Conservation (phyloP, 2,888 invertebrate species). For the Fragum whitleyi region DNA sequence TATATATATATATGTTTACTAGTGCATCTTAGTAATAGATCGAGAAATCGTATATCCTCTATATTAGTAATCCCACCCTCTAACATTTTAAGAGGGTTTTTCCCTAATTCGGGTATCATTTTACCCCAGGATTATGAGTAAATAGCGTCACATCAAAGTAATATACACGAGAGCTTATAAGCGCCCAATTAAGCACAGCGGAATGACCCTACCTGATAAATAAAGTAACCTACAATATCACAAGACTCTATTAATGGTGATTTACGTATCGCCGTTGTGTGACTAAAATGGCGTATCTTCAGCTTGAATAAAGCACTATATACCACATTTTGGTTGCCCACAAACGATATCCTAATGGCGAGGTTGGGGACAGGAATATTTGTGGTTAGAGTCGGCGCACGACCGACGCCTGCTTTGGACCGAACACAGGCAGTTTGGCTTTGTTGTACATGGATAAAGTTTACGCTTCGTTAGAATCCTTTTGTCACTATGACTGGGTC, state of each 20-base stretch:
- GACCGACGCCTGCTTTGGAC: conserved; percentile 18
- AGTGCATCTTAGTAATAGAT: too few relatives aligned
- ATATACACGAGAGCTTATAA: background rate
- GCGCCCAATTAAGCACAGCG: background rate
- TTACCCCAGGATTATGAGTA: background rate
- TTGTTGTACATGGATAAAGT: background rate
- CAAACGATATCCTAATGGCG: background rate
- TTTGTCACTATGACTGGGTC: conserved; percentile 3
- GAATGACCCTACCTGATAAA: background rate
- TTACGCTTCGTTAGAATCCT: conserved; percentile 3
- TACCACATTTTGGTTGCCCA: too few relatives aligned
- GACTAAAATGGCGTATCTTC: too few relatives aligned
- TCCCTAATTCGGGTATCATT: background rate
- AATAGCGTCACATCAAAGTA: background rate
- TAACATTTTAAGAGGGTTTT: background rate
- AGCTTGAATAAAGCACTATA: too few relatives aligned
- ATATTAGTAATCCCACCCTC: too few relatives aligned
- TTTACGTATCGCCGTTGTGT: background rate
- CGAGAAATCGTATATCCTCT: too few relatives aligned
- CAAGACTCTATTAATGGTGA: background rate
- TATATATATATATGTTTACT: too few relatives aligned
- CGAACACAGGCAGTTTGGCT: background rate
- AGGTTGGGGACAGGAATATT: background rate
- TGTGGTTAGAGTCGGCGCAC: conserved; percentile 18
- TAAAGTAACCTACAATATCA: background rate